These are phyloP conservation scores for Eidolon helvum DNA, from an alignment of 2,113 vertebrate genomes.

Conservation along the genomic window DNA sequence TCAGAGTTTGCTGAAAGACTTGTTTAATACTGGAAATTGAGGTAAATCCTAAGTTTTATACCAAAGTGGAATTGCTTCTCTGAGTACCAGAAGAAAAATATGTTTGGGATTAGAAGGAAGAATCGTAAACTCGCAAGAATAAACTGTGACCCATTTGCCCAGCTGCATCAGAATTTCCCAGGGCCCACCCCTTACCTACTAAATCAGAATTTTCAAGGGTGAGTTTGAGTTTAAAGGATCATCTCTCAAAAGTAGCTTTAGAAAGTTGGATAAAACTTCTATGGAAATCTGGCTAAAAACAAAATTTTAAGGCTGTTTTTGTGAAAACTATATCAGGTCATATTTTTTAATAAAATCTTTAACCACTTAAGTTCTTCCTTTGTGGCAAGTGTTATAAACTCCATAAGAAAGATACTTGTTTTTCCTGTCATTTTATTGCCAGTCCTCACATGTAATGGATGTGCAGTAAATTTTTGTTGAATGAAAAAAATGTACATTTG, in stretches of 20 bases:
- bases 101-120: neutral
- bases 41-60: neutral
- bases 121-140: neutral
- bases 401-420: neutral
- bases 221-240: slow-evolving; percentile 20
- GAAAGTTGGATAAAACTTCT: slow-evolving; percentile 4
- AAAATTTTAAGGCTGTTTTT: slow-evolving; percentile 30
- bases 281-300: neutral
- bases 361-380: slow-evolving; percentile 26
- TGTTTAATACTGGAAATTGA: neutral
- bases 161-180: neutral
- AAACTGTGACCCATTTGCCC: neutral
- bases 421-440: neutral
- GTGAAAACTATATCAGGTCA: neutral
- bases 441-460: neutral
- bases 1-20: neutral
- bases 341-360: slow-evolving; percentile 47
- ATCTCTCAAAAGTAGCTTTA: neutral
- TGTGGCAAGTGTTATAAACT: neutral
- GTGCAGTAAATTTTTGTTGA: slow-evolving; percentile 4
- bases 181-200: neutral
- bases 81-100: neutral
- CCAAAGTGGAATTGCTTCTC: neutral
- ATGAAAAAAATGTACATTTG: neutral
- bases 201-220: neutral